Evolutionary conservation across 2,797 vertebrate species (phyloP).

Genomic region (Semaprochilodus insignis): DNA sequence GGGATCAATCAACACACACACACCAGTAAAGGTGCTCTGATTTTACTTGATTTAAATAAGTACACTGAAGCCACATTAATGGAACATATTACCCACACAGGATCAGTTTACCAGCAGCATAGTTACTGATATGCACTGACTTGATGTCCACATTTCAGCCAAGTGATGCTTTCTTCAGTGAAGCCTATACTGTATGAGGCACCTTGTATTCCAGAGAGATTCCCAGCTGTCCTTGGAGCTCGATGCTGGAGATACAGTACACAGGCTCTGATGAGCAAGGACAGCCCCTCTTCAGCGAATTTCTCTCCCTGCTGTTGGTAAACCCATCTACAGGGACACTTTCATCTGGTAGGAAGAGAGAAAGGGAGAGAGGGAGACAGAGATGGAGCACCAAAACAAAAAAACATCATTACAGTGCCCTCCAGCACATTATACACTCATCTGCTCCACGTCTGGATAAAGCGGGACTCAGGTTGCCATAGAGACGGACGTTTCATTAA

Average conservation of each 20-base stretch:
- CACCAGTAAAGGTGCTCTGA: too few species aligned
- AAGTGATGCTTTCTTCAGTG: too few species aligned
- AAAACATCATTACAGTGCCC: constrained; percentile 73
- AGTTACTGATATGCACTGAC: too few species aligned
- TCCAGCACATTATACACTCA: constrained; percentile 75
- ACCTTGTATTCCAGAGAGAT: not conserved
- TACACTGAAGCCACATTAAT: too few species aligned
- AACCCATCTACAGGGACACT: constrained; percentile 65
- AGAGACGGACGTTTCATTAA: constrained; percentile 70
- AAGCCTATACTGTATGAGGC: not conserved
- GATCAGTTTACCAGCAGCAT: too few species aligned
- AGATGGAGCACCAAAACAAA: constrained; percentile 63
- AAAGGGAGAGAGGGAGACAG: constrained; percentile 34
- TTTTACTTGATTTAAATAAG: too few species aligned
- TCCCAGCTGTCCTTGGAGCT: constrained; percentile 67
- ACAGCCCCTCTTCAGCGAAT: constrained; percentile 47
- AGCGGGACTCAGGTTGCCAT: constrained; percentile 72
- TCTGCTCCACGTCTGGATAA: constrained; percentile 75
- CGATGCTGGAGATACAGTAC: constrained; percentile 66
- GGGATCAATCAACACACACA: too few species aligned
- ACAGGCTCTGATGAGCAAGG: constrained; percentile 72
- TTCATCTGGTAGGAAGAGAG: constrained; percentile 51
- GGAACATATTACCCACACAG: too few species aligned
- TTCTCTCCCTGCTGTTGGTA: constrained; percentile 65
- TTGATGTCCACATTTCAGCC: too few species aligned